A percentile compares a stretch with the other conserved stretches of the same genome.
These are phyloP conservation scores for Athetis lepigone DNA, from an alignment of 2,888 invertebrate species.

Conservation along the genomic window DNA sequence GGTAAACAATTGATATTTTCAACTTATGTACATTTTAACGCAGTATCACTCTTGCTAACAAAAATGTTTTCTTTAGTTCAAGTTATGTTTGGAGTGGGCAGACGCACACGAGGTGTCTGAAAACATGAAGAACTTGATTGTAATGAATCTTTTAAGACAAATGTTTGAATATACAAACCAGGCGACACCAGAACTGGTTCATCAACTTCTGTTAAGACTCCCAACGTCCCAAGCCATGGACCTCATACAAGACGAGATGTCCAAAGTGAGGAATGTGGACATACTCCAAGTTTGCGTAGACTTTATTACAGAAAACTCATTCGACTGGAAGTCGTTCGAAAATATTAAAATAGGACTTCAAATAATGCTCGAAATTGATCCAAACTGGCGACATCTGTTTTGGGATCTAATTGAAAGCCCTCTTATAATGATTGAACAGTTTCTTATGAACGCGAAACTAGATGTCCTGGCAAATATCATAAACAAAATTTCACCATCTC, in stretches of 20 bases:
- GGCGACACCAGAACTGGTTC: constrained; percentile 82
- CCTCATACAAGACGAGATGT: constrained; percentile 92
- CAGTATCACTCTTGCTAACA: background rate
- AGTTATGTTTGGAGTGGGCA: constrained; percentile 93
- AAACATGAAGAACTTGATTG: constrained; percentile 89
- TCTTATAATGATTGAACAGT: constrained; percentile 94
- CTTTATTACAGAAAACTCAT: constrained; percentile 90
- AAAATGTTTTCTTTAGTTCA: constrained; percentile 82
- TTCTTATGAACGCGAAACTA: constrained; percentile 96
- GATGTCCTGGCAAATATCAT: constrained; percentile 92
- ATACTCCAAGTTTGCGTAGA: constrained; percentile 92
- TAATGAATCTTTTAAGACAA: constrained; percentile 89
- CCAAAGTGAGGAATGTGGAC: constrained; percentile 91
- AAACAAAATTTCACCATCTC: constrained; percentile 87
- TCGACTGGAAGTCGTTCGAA: constrained; percentile 88
- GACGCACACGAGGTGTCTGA: constrained; percentile 91
- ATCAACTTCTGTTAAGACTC: constrained; percentile 91
- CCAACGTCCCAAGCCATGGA: constrained; percentile 90
- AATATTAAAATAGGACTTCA: constrained; percentile 93
- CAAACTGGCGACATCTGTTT: constrained; percentile 90
- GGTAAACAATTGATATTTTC: constrained; percentile 67
- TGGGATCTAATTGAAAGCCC: constrained; percentile 93
- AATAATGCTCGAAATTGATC: constrained; percentile 91
- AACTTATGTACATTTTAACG: background rate
- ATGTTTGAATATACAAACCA: constrained; percentile 89